Conservation (phyloP, 2,888 invertebrate species). For the Lamproptera curius region DNA sequence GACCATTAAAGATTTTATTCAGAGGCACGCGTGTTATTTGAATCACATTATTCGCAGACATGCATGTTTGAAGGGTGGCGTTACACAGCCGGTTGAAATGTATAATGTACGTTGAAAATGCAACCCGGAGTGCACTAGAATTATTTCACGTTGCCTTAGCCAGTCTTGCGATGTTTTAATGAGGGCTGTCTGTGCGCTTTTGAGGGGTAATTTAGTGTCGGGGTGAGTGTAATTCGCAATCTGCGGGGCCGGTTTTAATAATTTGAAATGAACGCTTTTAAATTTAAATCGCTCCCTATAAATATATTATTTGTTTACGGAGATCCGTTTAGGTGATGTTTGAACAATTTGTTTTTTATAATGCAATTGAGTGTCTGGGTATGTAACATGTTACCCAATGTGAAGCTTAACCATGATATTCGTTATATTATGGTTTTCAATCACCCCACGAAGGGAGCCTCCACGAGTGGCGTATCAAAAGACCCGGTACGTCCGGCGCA, state of each 20-base stretch:
- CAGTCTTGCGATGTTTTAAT: constrained; percentile 19
- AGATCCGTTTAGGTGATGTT: too few species aligned
- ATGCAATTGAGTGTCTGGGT: too few species aligned
- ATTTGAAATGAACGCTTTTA: not conserved
- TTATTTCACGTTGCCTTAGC: constrained; percentile 21
- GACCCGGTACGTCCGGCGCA: too few species aligned
- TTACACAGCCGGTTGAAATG: constrained; percentile 16
- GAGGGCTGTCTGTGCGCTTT: constrained; percentile 21
- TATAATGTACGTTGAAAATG: constrained; percentile 16
- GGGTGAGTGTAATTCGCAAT: constrained; percentile 21
- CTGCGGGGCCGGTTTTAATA: constrained; percentile 5
- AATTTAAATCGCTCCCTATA: too few species aligned
- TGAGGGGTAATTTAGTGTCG: constrained; percentile 21
- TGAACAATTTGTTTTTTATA: too few species aligned
- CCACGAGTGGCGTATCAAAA: too few species aligned
- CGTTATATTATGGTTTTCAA: too few species aligned
- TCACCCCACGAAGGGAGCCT: too few species aligned
- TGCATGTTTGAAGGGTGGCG: constrained; percentile 45
- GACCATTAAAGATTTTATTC: constrained; percentile 54
- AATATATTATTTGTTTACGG: too few species aligned
- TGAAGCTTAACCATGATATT: too few species aligned
- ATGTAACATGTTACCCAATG: constrained; percentile 3
- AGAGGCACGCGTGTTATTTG: constrained; percentile 49
- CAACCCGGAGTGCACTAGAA: constrained; percentile 18
- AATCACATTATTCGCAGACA: constrained; percentile 60